Base-by-base conservation (phyloP, 2,113 vertebrate species). In the Potamarius usumacintae region DNA sequence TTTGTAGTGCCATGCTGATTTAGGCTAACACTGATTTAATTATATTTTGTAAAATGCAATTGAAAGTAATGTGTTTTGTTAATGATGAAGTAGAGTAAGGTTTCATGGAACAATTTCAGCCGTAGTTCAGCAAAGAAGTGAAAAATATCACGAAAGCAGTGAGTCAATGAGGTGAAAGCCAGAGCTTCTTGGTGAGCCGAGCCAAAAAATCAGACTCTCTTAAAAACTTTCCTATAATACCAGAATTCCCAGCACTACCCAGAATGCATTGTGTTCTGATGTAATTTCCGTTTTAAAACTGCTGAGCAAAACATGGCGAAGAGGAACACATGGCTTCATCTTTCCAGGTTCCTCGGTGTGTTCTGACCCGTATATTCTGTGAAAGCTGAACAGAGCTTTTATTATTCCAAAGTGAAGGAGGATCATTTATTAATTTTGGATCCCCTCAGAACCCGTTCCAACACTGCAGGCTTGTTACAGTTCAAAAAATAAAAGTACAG, bases 351-450 rank as follows among this genome's bases (percentile, higher is more conserved):
- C 58, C 25, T 83, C 8, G 3, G 22, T 30, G 2, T n/a, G 14
- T 55, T 74, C 58, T 85, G 79, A 79, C 69, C 86, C 2, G 30
- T 48, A 14, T 12, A 1, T 85, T 57, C 87, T 85, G 82, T 58
- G 77, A 84, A 86, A 84, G 76, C 76, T 88, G 60, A 80, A 84
- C 63, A 69, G 74, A 85, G 57, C 72, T 72, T 58, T 84, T 87
- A 78, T 89, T 89, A 88, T 89, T 62, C n/a, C 14, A 76, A 82
- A 58, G 67, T 12, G 27, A 27, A 53, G 76, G 58, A 30, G 67
- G 50, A 22, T 79, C 20, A 42, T 87, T 90, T 89, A 90, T 86
- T 72, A 81, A 60, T 65, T 85, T 67, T n/a, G 17, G 53, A 82
- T 62, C 27, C 11, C 58, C 60, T 88, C 34, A 76, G 86, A 89